Evolutionary conservation across 2,888 invertebrate species (phyloP).

Genomic region (Plagodis dolabraria): DNA sequence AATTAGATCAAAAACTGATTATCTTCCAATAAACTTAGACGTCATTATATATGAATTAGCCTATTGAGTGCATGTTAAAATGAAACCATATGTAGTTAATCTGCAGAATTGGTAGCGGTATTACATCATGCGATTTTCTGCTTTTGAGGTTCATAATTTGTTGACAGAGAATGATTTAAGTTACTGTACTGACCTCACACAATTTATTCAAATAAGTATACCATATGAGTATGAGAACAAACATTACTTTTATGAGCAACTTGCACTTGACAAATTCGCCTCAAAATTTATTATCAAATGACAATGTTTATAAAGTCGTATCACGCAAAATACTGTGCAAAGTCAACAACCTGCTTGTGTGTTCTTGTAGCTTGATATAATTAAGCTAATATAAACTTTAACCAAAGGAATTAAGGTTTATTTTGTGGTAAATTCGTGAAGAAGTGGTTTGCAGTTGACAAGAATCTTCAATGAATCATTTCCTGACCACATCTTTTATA

Average conservation of each 20-base stretch:
- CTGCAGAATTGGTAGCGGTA: no score
- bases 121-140: no score
- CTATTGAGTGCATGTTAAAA: no score
- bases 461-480: slow-evolving; percentile 41
- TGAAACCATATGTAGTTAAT: no score
- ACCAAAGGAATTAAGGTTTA: background rate
- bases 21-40: no score
- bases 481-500: slow-evolving; percentile 37
- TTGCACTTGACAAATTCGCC: slow-evolving; percentile 30
- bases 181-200: no score
- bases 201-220: background rate
- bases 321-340: slow-evolving; percentile 22
- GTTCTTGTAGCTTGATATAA: background rate
- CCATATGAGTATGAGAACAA: background rate
- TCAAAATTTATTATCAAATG: slow-evolving; percentile 12
- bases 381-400: slow-evolving; percentile 2
- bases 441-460: slow-evolving; percentile 16
- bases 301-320: slow-evolving; percentile 25
- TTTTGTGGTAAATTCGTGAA: background rate
- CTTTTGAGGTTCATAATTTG: no score
- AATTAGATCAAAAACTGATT: no score
- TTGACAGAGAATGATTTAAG: no score
- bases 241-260: slow-evolving; percentile 12
- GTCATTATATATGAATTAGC: no score
- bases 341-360: slow-evolving; percentile 21